Evolutionary conservation across 2,797 vertebrate species (phyloP).

Genomic region (Carapus acus): DNA sequence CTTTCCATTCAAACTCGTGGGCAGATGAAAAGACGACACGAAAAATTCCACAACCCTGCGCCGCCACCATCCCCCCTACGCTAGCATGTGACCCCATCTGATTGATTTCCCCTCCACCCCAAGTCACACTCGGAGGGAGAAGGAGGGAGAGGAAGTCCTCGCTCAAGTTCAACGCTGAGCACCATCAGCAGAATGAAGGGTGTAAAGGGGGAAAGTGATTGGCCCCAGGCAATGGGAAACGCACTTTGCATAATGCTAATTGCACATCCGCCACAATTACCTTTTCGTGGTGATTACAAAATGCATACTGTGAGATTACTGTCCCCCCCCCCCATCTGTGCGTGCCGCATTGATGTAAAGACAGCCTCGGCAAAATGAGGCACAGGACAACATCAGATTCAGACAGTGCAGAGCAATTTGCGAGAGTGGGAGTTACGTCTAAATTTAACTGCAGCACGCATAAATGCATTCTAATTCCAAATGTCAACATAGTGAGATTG

Average conservation of each 20-base stretch:
- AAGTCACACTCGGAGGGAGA: constrained; percentile 51
- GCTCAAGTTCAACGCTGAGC: constrained; percentile 44
- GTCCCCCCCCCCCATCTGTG: constrained; percentile 47
- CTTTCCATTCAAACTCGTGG: constrained; percentile 56
- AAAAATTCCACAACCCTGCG: constrained; percentile 45
- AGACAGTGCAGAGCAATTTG: too few species aligned
- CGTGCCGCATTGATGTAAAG: constrained; percentile 14
- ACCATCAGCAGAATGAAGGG: constrained; percentile 52
- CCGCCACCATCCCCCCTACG: background rate
- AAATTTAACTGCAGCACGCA: too few species aligned
- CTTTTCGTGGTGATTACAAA: constrained; percentile 68
- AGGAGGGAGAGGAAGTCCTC: constrained; percentile 58
- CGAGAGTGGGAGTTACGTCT: constrained; percentile 1
- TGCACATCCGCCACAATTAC: constrained; percentile 73
- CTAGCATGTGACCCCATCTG: constrained; percentile 53
- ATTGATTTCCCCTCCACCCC: constrained; percentile 62
- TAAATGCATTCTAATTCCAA: too few species aligned
- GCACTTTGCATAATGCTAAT: constrained; percentile 73
- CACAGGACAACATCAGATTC: constrained; percentile 23
- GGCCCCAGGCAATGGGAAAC: constrained; percentile 60
- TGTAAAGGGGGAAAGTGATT: constrained; percentile 66
- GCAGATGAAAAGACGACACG: constrained; percentile 54
- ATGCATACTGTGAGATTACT: constrained; percentile 66
- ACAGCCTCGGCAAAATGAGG: constrained; percentile 21
- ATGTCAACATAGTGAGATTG: constrained; percentile 13